Conservation (phyloP, 64 coral and sea anemone species). For the Hydrozoanthus tunicans region DNA sequence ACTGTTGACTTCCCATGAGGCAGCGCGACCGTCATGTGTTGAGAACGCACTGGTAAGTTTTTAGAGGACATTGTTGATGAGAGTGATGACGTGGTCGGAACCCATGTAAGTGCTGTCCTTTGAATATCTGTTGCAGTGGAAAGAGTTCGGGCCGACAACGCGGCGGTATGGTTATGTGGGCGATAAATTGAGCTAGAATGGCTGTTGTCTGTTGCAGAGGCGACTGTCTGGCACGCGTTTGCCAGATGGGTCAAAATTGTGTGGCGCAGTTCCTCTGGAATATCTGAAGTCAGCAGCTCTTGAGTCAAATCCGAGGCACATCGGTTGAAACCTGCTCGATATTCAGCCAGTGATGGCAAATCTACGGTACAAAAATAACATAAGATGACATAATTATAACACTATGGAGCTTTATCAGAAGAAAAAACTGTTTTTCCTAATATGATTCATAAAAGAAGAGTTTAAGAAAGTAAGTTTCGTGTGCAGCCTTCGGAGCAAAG, state of each 20-base stretch:
- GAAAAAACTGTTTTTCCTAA: too few relatives aligned
- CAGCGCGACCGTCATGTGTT: not conserved
- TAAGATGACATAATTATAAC: not conserved
- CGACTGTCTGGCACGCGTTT: constrained; percentile 25
- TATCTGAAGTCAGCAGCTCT: constrained; percentile 34
- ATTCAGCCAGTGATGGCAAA: constrained; percentile 15
- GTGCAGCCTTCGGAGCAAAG: too few relatives aligned
- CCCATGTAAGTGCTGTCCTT: constrained; percentile 7
- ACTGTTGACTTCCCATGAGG: not conserved
- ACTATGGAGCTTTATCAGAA: too few relatives aligned
- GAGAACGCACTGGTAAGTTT: not conserved
- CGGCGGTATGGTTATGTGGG: not conserved
- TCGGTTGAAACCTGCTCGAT: constrained; percentile 32
- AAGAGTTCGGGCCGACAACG: not conserved
- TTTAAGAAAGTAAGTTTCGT: too few relatives aligned
- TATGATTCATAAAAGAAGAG: too few relatives aligned
- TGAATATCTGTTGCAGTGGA: constrained; percentile 28
- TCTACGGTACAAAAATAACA: constrained; percentile 37
- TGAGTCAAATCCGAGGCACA: constrained; percentile 39
- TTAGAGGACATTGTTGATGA: constrained; percentile 13
- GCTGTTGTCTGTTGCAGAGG: not conserved
- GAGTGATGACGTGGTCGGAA: not conserved
- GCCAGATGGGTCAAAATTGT: constrained; percentile 38
- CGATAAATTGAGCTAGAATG: not conserved
- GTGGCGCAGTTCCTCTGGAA: constrained; percentile 17